Percentiles rank a stretch among this genome's conserved stretches.
These are phyloP conservation scores for Dolichomitus sp. DNA, from an alignment of 2,888 invertebrate genomes.

Conservation along the genomic window DNA sequence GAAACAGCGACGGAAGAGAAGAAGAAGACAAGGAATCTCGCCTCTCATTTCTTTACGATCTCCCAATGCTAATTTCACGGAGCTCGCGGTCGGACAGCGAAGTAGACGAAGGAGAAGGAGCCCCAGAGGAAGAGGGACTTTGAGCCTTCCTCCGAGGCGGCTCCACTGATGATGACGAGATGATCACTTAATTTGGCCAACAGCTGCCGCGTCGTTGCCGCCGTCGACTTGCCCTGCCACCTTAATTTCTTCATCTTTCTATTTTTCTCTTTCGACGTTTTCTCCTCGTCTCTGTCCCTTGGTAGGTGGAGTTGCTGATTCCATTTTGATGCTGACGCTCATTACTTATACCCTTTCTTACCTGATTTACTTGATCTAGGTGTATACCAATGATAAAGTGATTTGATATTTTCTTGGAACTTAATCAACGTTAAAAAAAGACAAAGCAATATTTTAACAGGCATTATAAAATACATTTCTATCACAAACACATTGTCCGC, in stretches of 20 bases:
- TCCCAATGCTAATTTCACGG: conserved; percentile 86
- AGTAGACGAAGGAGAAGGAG: conserved; percentile 41
- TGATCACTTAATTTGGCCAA: conserved; percentile 86
- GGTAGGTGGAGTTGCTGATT: conserved; percentile 19
- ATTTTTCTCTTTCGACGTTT: conserved; percentile 54
- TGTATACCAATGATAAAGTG: conserved; percentile 16
- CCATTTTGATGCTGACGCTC: conserved; percentile 7
- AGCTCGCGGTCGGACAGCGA: conserved; percentile 75
- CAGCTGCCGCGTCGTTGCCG: conserved; percentile 83
- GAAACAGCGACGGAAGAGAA: conserved; percentile 55
- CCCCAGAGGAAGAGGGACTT: conserved; percentile 37
- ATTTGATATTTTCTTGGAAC: neutral
- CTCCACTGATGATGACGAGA: conserved; percentile 85
- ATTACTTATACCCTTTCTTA: conserved; percentile 3
- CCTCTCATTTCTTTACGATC: conserved; percentile 82
- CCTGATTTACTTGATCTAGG: conserved; percentile 8
- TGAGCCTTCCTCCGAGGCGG: conserved; percentile 78
- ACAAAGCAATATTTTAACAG: no score
- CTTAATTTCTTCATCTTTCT: conserved; percentile 68
- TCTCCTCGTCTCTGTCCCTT: conserved; percentile 47
- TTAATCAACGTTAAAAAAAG: neutral
- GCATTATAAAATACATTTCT: neutral
- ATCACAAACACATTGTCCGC: no score
- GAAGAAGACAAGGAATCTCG: conserved; percentile 60
- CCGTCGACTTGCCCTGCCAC: conserved; percentile 67